Base-by-base conservation (phyloP, 2,797 vertebrate genomes). In the Falco rusticolus region DNA sequence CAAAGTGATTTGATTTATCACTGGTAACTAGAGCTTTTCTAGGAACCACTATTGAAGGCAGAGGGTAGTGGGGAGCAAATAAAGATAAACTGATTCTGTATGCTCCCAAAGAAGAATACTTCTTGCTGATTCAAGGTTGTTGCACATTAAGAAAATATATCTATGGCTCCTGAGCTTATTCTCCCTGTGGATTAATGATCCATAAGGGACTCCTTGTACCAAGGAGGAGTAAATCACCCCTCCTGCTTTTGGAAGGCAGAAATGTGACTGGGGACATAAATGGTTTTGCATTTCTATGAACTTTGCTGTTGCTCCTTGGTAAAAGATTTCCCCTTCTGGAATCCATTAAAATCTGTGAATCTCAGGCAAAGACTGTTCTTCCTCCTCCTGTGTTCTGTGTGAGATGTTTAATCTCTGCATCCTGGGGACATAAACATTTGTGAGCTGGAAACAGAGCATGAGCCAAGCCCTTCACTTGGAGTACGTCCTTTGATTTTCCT, bases 321-420 rank as follows among this genome's bases (percentile, higher is more conserved):
- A 93, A 96, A 95, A 94, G 51, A 89, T 83, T 93, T 95, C 25
- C 20, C 29, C 41, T 90, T 92, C 89, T 96, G 92, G 93, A 96
- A 91, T 87, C 72, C 87, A 94, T 95, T 91, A 95, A 75, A 87
- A 84, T 59, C 48, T 76, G n/a, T 69, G 45, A 86, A 69, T 68
- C 45, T 81, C 72, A 68, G 64, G 80, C n/a, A 86, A 93, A 86
- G 20, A 9, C 14, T 72, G 18, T 37, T 91, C 86, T 71, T 92
- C 57, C 43, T 83, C 70, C 53, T 92, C 82, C 64, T 66, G 87
- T 16, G 0, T 69, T 81, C 69, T 77, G 45, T 61, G 45, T 76
- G 41, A 94, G 69, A 74, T 59, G 31, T 33, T 78, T 93, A 89
- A 95, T 96, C 57, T 68, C 69, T 91, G 47, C 76, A 66, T 96